These are phyloP conservation scores for Melikaiella ostensackeni DNA, from an alignment of 2,888 invertebrate genomes.

Conservation along the genomic window DNA sequence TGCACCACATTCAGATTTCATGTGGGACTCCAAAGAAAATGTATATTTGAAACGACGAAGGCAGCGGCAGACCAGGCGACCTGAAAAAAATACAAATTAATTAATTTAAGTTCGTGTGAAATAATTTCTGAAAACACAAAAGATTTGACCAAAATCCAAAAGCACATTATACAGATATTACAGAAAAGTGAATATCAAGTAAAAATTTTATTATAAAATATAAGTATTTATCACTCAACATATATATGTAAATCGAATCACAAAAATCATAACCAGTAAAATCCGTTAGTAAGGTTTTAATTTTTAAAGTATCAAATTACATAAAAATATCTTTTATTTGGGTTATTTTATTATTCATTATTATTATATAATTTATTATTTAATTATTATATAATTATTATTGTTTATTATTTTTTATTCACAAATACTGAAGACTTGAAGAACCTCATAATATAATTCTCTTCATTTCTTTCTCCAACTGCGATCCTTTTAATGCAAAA, in stretches of 20 bases:
- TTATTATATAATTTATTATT: too few relatives aligned
- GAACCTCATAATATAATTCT: neutral
- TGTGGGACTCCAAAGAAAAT: too few relatives aligned
- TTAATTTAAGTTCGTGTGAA: neutral
- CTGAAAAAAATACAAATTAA: slow-evolving; percentile 34
- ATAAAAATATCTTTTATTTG: neutral
- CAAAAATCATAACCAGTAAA: neutral
- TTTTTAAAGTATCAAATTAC: too few relatives aligned
- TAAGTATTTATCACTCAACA: too few relatives aligned
- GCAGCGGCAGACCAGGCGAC: slow-evolving; percentile 54
- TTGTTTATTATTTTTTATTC: too few relatives aligned
- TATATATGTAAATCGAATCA: too few relatives aligned
- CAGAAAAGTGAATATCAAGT: too few relatives aligned
- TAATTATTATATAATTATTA: too few relatives aligned
- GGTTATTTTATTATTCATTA: neutral
- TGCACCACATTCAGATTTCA: slow-evolving; percentile 58
- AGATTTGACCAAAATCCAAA: too few relatives aligned
- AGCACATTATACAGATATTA: too few relatives aligned
- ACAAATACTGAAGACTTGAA: neutral
- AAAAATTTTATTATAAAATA: too few relatives aligned
- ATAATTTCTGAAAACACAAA: neutral
- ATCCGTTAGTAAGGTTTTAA: neutral
- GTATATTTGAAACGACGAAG: slow-evolving; percentile 61
- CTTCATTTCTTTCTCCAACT: neutral
- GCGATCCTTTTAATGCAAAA: too few relatives aligned